These are phyloP conservation scores for Tyria jacobaeae DNA, from an alignment of 2,888 invertebrate genomes.

Conservation along the genomic window DNA sequence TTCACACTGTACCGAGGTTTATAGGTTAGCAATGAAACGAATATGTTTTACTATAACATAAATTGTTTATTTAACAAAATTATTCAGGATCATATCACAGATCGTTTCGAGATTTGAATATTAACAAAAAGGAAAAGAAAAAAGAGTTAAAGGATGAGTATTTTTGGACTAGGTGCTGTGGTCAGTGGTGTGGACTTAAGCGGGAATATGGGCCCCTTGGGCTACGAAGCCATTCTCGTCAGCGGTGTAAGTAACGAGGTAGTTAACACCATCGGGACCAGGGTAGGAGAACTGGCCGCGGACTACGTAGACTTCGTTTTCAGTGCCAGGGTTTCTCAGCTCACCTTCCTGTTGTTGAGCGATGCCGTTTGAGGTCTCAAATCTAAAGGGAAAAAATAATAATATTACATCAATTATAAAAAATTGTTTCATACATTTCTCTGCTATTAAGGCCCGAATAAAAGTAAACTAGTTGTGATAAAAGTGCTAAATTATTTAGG, in stretches of 20 bases:
- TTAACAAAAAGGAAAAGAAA: slow-evolving; percentile 55
- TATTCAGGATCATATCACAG: slow-evolving; percentile 78
- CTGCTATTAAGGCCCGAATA: not conserved
- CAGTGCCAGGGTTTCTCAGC: slow-evolving; percentile 63
- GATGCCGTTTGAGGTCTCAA: slow-evolving; percentile 72
- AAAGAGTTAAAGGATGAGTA: slow-evolving; percentile 59
- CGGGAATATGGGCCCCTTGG: slow-evolving; percentile 68
- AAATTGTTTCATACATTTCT: not conserved
- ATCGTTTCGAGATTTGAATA: slow-evolving; percentile 68
- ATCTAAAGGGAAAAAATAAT: slow-evolving; percentile 49
- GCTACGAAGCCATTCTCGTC: slow-evolving; percentile 85
- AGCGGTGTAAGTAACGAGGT: slow-evolving; percentile 82
- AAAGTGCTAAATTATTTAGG: not conserved
- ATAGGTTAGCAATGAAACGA: slow-evolving; percentile 34
- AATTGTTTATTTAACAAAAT: slow-evolving; percentile 70
- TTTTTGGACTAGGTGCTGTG: slow-evolving; percentile 71
- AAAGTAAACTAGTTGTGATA: not conserved
- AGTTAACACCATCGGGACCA: slow-evolving; percentile 78
- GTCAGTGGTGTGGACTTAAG: slow-evolving; percentile 46
- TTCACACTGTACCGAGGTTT: not conserved
- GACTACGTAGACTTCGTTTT: slow-evolving; percentile 64
- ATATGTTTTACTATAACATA: slow-evolving; percentile 60
- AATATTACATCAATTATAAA: slow-evolving; percentile 1
- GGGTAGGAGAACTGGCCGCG: slow-evolving; percentile 69
- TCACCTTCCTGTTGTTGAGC: slow-evolving; percentile 45